Evolutionary conservation across 1,140 invertebrate genomes (phyloP).

Genomic region (Drosophila aff.): DNA sequence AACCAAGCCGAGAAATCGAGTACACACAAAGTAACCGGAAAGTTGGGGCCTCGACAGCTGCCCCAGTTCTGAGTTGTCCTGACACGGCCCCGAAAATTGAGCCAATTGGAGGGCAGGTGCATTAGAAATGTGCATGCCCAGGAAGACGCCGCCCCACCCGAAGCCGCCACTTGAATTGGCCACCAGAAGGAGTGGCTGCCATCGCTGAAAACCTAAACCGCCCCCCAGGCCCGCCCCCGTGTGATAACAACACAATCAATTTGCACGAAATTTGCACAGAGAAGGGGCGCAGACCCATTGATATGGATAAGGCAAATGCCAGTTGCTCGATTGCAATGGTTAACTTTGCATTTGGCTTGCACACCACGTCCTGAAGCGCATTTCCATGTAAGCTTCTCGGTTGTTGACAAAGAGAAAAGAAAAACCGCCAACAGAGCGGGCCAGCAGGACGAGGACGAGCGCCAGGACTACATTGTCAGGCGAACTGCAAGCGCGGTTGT

Average conservation of each 20-base stretch:
- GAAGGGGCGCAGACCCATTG: conserved; percentile 30
- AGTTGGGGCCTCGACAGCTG: conserved; percentile 60
- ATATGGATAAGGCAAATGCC: conserved; percentile 71
- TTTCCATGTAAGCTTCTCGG: conserved; percentile 75
- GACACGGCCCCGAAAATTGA: conserved; percentile 76
- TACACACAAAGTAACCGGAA: conserved; percentile 37
- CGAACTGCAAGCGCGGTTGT: conserved; percentile 60
- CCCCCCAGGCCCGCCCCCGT: conserved; percentile 21
- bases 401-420: conserved; percentile 67
- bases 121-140: conserved; percentile 78
- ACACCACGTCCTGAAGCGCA: conserved; percentile 78
- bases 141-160: conserved; percentile 10
- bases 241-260: conserved; percentile 83
- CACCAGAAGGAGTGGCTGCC: conserved; percentile 1
- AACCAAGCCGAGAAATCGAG: conserved; percentile 62
- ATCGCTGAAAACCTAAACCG: background rate
- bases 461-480: conserved; percentile 36
- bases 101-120: conserved; percentile 76
- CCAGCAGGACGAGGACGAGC: background rate
- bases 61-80: conserved; percentile 74
- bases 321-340: conserved; percentile 51
- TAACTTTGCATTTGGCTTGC: conserved; percentile 80
- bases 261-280: conserved; percentile 81
- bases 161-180: conserved; percentile 36
- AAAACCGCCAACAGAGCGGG: conserved; percentile 28